A percentile compares a stretch with the other conserved stretches of the same genome.
Conservation (phyloP, 2,797 vertebrate genomes). For the Sorex maritimensis region DNA sequence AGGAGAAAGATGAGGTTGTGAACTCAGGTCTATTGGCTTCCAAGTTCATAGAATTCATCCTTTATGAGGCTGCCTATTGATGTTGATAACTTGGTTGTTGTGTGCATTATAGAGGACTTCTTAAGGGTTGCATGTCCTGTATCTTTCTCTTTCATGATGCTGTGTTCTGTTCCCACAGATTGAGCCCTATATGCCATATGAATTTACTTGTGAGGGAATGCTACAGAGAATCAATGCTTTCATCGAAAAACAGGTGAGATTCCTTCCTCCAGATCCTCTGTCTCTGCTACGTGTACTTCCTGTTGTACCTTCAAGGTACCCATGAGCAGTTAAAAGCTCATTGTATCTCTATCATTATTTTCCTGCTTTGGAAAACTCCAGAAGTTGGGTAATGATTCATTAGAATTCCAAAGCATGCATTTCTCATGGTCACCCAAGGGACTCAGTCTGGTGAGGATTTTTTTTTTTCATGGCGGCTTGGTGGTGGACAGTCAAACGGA, state of each 20-base stretch:
- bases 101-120: neutral
- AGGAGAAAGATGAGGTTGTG: neutral
- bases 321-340: neutral
- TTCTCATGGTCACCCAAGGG: neutral
- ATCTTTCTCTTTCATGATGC: neutral
- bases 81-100: neutral
- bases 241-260: constrained; percentile 96
- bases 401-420: neutral
- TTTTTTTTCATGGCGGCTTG: neutral
- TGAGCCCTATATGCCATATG: constrained; percentile 98
- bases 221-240: constrained; percentile 98
- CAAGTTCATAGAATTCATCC: neutral
- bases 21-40: neutral
- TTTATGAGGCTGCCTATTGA: neutral
- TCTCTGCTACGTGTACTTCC: neutral
- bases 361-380: constrained; percentile 39
- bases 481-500: neutral
- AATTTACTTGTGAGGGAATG: constrained; percentile 99
- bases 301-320: neutral
- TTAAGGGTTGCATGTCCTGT: no score
- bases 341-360: neutral
- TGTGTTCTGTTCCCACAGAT: constrained; percentile 90
- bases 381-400: neutral
- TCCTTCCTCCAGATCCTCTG: neutral
- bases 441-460: neutral